A percentile compares a stretch with the other conserved stretches of the same genome.
Evolutionary conservation across 2,888 invertebrate species (phyloP).

Genomic region (Callimorpha dominula): DNA sequence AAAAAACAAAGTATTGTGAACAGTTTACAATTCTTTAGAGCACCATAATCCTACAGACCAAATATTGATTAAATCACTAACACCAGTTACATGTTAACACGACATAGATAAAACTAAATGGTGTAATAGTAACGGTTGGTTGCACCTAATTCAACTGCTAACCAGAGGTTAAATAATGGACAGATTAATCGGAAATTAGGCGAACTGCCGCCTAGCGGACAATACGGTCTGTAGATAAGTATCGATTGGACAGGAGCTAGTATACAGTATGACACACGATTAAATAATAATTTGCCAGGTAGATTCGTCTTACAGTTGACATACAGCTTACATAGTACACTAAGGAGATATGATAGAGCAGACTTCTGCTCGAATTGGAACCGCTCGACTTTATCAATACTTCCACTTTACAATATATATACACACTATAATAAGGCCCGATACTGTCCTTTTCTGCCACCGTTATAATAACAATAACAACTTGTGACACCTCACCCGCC

Average conservation of each 20-base stretch:
- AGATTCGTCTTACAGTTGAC: no score
- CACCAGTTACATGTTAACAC: constrained; percentile 12
- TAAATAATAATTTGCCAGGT: neutral
- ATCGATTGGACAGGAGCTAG: constrained; percentile 36
- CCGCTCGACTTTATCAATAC: no score
- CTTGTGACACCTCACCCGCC: no score
- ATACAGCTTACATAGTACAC: no score
- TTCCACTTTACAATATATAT: no score
- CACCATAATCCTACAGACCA: neutral
- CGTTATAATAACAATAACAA: no score
- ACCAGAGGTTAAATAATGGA: constrained; percentile 53
- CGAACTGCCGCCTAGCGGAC: constrained; percentile 45
- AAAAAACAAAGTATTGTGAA: no score
- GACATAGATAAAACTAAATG: constrained; percentile 38
- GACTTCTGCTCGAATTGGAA: no score
- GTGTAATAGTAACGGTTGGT: constrained; percentile 37
- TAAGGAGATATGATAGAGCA: no score
- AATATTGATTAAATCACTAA: constrained; percentile 3
- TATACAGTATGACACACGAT: neutral
- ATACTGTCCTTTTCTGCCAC: no score
- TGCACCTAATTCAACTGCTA: constrained; percentile 46
- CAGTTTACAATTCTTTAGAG: neutral
- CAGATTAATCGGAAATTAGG: constrained; percentile 58
- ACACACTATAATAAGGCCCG: no score
- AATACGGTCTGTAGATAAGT: constrained; percentile 45